Conservation (phyloP, 2,888 invertebrate genomes). For the Lepidocyrtinus sp. region DNA sequence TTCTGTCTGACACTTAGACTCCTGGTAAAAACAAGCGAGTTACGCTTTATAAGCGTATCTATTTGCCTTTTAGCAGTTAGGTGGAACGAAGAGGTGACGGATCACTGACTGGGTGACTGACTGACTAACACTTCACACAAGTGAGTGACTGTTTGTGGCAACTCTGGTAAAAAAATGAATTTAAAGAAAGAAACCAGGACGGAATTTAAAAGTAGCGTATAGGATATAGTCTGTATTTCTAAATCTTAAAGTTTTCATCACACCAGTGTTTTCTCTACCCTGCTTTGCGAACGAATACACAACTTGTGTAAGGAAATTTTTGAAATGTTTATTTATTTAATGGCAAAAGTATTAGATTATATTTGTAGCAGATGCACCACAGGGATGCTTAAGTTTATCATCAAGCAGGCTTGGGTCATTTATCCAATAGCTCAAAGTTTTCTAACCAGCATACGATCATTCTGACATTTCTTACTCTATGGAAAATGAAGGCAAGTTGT, state of each 20-base stretch:
- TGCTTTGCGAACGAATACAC: not conserved
- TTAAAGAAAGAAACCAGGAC: not conserved
- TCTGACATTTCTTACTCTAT: no score
- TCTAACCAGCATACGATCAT: no score
- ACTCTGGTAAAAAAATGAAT: not conserved
- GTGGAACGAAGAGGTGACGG: conserved; percentile 54
- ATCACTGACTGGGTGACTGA: conserved; percentile 60
- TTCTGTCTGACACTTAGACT: not conserved
- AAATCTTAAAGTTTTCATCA: conserved; percentile 4
- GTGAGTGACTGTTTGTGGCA: conserved; percentile 20
- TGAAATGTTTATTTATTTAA: conserved; percentile 8
- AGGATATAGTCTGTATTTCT: not conserved
- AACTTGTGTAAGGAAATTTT: no score
- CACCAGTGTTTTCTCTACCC: not conserved
- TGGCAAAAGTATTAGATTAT: conserved; percentile 1
- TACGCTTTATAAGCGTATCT: conserved; percentile 50
- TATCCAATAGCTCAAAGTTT: no score
- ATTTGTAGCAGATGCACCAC: not conserved
- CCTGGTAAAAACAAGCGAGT: conserved; percentile 16
- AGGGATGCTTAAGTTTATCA: no score
- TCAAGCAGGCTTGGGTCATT: no score
- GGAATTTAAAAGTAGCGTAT: not conserved
- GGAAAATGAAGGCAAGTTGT: no score
- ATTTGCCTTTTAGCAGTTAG: conserved; percentile 45
- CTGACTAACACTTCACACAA: conserved; percentile 36